Percentiles rank a stretch among this genome's conserved stretches.
Evolutionary conservation across 2,888 invertebrate species (phyloP).

Genomic region (Parochlus steinenii): DNA sequence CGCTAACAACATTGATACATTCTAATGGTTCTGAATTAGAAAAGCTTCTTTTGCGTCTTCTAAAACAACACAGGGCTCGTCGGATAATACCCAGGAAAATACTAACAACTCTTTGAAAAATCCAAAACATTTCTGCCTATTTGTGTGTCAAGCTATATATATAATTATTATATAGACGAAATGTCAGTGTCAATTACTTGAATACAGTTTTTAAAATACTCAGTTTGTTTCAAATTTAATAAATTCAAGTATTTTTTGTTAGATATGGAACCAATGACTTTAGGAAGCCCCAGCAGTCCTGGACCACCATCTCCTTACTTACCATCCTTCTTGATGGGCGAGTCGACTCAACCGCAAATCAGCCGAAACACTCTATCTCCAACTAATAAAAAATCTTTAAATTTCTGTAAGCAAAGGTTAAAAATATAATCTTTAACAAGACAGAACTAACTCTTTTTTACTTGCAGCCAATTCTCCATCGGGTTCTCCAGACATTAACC

Average conservation of each 20-base stretch:
- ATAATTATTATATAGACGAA: too few relatives aligned
- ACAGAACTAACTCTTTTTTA: slow-evolving; percentile 1
- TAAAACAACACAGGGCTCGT: slow-evolving; percentile 43
- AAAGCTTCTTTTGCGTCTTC: slow-evolving; percentile 33
- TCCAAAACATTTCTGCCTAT: too few relatives aligned
- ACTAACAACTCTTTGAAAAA: too few relatives aligned
- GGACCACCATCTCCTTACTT: slow-evolving; percentile 55
- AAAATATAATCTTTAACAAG: slow-evolving; percentile 2
- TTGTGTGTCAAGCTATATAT: too few relatives aligned
- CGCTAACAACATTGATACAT: slow-evolving; percentile 36
- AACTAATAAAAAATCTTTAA: slow-evolving; percentile 36
- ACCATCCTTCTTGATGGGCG: slow-evolving; percentile 64
- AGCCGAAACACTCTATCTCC: slow-evolving; percentile 43
- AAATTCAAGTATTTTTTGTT: too few relatives aligned
- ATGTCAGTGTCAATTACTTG: too few relatives aligned
- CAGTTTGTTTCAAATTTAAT: too few relatives aligned
- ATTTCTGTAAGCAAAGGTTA: slow-evolving; percentile 35
- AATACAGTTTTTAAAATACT: too few relatives aligned
- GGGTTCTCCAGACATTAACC: slow-evolving; percentile 34
- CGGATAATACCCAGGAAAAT: slow-evolving; percentile 29
- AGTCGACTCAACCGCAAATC: slow-evolving; percentile 31
- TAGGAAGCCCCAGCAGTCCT: slow-evolving; percentile 62
- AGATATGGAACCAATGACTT: slow-evolving; percentile 79
- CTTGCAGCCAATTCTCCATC: slow-evolving; percentile 30
- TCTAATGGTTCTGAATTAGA: slow-evolving; percentile 35